These are phyloP conservation scores for Petrocephalus microphthalmus DNA, from an alignment of 2,113 vertebrate species.

Conservation along the genomic window DNA sequence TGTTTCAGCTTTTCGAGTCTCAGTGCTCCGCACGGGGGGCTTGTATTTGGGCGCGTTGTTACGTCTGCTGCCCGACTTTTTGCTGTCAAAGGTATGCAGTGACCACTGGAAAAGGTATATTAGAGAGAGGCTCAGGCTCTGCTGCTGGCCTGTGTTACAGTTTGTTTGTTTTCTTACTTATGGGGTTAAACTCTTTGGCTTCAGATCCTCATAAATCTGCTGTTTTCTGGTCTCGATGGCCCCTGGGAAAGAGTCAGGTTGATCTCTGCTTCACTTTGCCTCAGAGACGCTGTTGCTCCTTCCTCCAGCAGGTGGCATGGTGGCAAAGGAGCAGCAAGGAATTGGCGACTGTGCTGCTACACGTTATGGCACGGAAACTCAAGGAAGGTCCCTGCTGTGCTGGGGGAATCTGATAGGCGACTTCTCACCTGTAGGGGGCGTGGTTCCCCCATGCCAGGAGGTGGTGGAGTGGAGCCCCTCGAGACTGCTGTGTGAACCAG, in stretches of 20 bases:
- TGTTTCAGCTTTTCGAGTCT: not conserved
- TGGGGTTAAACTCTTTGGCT: not conserved
- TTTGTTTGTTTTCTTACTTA: not conserved
- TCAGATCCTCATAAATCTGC: conserved; percentile 2
- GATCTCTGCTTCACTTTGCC: not conserved
- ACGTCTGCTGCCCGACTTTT: not conserved
- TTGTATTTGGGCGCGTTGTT: not conserved
- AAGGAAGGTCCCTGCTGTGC: not conserved
- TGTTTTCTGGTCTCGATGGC: not conserved
- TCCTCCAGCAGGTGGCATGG: not conserved
- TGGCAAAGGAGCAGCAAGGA: not conserved
- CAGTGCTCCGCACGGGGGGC: not conserved
- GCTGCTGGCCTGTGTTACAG: not conserved
- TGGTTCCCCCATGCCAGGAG: not conserved
- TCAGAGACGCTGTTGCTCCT: not conserved
- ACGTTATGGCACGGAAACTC: not conserved
- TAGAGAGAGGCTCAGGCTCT: not conserved
- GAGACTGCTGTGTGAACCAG: conserved; percentile 22
- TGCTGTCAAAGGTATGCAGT: not conserved
- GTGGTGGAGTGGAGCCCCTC: not conserved
- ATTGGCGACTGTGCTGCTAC: not conserved
- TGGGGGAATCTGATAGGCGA: no score
- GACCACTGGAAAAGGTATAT: not conserved
- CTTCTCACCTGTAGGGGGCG: conserved; percentile 20
- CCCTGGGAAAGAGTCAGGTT: not conserved